phyloP scores from a whole-genome alignment of 2,797 vertebrate species.

The Todus mexicanus region DNA sequence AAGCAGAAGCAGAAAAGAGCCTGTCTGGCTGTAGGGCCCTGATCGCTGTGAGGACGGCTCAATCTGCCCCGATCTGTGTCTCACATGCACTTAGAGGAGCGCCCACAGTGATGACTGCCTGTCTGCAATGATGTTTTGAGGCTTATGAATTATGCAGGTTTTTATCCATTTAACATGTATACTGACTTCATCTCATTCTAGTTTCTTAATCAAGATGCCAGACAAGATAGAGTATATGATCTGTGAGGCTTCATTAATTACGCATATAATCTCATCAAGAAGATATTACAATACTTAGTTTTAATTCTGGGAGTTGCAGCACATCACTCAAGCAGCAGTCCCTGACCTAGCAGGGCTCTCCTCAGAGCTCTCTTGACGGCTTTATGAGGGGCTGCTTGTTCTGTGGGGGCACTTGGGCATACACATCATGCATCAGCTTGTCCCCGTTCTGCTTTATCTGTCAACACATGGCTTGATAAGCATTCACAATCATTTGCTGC shows the following conservation, averaged over 20 bases:
- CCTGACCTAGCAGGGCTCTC: neutral
- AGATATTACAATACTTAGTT: neutral
- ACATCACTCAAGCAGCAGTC: neutral
- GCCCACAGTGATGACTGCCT: neutral
- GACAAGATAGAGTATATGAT: neutral
- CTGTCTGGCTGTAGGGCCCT: neutral
- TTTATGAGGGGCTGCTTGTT: neutral
- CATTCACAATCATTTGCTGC: neutral
- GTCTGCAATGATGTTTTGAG: neutral
- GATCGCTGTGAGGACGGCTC: neutral
- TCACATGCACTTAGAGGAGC: neutral
- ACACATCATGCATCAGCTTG: neutral
- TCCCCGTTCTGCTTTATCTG: neutral
- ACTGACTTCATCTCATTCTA: neutral
- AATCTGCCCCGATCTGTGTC: neutral
- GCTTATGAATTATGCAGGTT: neutral
- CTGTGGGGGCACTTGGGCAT: neutral
- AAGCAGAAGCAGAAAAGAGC: neutral
- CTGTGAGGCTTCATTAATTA: neutral
- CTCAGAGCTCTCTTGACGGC: neutral
- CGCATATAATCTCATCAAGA: neutral
- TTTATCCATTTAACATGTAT: neutral
- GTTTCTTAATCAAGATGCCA: constrained; percentile 19
- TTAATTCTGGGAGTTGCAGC: neutral
- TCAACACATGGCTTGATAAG: neutral